Evolutionary conservation across 1,140 invertebrate genomes (phyloP).

Genomic region (Sarcophaga bullata): DNA sequence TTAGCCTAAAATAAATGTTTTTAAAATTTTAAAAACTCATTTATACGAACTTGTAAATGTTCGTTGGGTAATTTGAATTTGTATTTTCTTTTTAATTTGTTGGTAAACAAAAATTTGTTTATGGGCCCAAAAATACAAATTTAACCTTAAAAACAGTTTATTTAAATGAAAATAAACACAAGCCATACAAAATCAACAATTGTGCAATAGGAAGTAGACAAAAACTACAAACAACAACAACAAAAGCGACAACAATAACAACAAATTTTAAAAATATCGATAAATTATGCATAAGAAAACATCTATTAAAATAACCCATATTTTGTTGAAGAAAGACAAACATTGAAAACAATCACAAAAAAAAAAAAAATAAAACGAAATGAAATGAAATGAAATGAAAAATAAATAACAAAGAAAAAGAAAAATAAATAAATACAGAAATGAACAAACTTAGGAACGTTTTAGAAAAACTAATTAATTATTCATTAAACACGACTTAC

Average conservation of each 20-base stretch:
- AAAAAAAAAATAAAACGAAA: neutral
- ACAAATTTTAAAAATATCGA: neutral
- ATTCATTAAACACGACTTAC: too few relatives aligned
- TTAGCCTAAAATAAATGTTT: too few relatives aligned
- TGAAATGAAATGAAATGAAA: neutral
- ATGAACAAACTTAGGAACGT: too few relatives aligned
- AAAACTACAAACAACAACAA: neutral
- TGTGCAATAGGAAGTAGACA: neutral
- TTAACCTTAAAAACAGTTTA: too few relatives aligned
- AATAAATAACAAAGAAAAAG: neutral
- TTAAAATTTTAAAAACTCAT: too few relatives aligned
- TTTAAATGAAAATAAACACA: too few relatives aligned
- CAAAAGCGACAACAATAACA: neutral
- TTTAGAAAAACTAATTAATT: too few relatives aligned
- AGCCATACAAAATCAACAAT: too few relatives aligned
- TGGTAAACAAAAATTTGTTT: neutral
- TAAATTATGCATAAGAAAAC: neutral
- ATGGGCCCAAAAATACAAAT: too few relatives aligned
- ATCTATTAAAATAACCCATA: slow-evolving; percentile 11
- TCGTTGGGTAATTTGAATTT: neutral
- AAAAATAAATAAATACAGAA: too few relatives aligned
- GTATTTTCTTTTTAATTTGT: neutral
- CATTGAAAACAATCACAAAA: neutral
- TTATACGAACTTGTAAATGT: too few relatives aligned
- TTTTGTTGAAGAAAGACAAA: neutral